Base-by-base conservation (phyloP, 2,797 vertebrate genomes). In the Coranthus polyacanthus region DNA sequence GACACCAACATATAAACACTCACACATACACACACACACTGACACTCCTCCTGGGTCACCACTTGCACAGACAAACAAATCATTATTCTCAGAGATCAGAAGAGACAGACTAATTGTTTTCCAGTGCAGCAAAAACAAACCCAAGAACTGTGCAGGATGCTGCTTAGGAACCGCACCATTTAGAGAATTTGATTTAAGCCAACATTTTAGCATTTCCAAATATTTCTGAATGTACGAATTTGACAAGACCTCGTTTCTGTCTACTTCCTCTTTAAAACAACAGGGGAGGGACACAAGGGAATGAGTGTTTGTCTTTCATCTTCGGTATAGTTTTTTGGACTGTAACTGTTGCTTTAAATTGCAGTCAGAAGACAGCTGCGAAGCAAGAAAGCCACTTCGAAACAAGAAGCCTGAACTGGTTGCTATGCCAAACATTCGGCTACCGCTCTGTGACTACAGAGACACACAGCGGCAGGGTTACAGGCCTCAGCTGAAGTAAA, bases 391-490 rank as follows among this genome's bases (percentile, higher is more conserved):
- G 74, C 60, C 49, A 50, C 41, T n/a, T 63, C 15, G 68, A 78
- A 91, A 90, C 70, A 72, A 84, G 79, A 81, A 77, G 75, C 75
- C 72, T 68, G 59, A 53, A 76, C 69, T 58, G 15, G 85, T 81
- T 77, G 77, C 86, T 71, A 87, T 89, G 83, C 72, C 79, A 81
- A 81, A 85, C 72, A 86, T 78, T 77, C 66, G 58, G 39, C 44
- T 12, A 50, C 12, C 52, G 70, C 71, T 43, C 68, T 49, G 47
- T 60, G 58, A 68, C 59, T 43, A 72, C 79, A 57, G 44, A 46
- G 68, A 52, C 5, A 2, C 69, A 71, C 49, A 36, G 58, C 26
- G 49, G 57, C 36, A 50, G 60, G 42, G 52, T 57, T 21, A 43
- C 0, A 64, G 37, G 45, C 12, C 39, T 11, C 2, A 7, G 39